Evolutionary conservation across 2,113 vertebrate genomes (phyloP).

Genomic region (Hippopotamus amphibius): DNA sequence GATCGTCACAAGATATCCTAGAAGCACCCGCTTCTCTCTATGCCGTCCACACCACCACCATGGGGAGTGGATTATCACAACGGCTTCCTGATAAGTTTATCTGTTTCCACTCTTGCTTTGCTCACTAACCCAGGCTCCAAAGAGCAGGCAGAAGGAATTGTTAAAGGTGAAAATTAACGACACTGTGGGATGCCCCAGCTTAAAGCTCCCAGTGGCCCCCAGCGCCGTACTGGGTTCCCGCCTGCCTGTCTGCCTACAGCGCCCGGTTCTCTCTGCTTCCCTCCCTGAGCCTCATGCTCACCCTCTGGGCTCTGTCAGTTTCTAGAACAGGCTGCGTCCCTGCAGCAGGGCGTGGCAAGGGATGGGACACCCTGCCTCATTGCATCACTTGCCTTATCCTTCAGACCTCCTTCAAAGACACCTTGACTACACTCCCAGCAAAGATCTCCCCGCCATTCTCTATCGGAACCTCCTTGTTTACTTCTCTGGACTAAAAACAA

Average conservation of each 20-base stretch:
- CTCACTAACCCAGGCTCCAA: too few relatives aligned
- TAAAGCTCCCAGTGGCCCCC: background rate
- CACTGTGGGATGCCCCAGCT: background rate
- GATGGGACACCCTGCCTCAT: too few relatives aligned
- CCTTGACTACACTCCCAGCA: background rate
- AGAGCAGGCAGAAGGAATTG: too few relatives aligned
- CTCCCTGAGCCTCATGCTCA: background rate
- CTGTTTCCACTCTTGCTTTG: background rate
- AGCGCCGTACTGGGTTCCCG: accelerated
- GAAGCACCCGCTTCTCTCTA: too few relatives aligned
- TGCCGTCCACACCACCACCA: background rate
- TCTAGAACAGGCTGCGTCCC: accelerated
- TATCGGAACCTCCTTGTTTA: background rate
- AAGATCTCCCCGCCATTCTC: background rate
- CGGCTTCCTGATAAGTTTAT: background rate
- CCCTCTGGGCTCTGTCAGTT: background rate
- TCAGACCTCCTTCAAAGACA: background rate
- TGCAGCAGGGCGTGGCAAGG: background rate
- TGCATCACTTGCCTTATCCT: background rate
- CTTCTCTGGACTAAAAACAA: background rate
- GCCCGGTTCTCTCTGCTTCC: too few relatives aligned
- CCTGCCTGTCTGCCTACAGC: too few relatives aligned
- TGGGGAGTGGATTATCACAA: background rate
- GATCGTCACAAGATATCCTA: too few relatives aligned
- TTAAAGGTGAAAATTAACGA: background rate